Percentiles rank a stretch among this genome's conserved stretches.
These are phyloP conservation scores for Dromas ardeola DNA, from an alignment of 2,113 vertebrate species.

Conservation along the genomic window DNA sequence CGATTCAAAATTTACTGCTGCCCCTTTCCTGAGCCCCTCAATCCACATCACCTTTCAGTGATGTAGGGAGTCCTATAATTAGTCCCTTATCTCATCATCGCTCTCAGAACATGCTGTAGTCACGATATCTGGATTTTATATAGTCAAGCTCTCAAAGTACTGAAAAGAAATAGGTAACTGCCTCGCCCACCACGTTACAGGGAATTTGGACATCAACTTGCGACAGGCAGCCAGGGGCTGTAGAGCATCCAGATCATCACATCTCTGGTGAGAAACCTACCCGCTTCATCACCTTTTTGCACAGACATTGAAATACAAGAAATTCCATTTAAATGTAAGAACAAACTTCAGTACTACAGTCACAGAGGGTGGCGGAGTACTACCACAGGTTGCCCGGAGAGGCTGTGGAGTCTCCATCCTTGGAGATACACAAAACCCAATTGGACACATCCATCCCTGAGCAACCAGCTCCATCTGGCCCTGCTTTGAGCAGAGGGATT, in stretches of 20 bases:
- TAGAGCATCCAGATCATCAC: background rate
- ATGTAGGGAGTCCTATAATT: background rate
- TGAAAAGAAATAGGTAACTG: background rate
- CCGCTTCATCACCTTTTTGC: background rate
- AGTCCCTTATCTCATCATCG: fast-evolving
- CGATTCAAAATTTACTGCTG: background rate
- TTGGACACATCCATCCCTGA: background rate
- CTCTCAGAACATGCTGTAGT: background rate
- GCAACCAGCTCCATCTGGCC: background rate
- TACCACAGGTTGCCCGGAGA: background rate
- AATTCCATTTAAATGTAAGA: background rate
- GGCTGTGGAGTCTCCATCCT: background rate
- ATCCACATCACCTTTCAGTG: background rate
- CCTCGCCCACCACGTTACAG: background rate
- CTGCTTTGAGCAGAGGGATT: background rate
- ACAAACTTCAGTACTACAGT: background rate
- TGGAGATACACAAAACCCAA: background rate
- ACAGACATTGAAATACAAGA: background rate
- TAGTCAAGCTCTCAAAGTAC: background rate
- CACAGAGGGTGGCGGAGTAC: background rate
- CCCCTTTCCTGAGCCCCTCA: background rate
- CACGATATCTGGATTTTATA: background rate
- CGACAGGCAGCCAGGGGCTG: background rate
- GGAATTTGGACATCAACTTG: background rate
- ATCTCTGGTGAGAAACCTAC: background rate